Base-by-base conservation (phyloP, 1,140 invertebrate species). In the Listronotus bonariensis region DNA sequence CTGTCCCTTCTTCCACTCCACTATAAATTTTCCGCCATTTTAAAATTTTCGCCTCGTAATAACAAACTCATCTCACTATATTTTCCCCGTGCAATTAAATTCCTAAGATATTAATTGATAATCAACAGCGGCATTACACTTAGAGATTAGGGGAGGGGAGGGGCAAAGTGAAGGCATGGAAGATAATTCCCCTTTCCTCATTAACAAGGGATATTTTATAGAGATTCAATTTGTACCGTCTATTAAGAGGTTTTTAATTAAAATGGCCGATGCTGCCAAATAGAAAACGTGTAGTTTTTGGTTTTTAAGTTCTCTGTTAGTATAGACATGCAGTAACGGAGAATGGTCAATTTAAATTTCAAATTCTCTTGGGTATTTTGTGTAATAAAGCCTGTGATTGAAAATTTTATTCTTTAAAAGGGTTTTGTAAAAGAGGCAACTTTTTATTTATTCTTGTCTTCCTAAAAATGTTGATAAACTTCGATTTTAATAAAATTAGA, bases 191-290 rank as follows among this genome's bases (percentile, higher is more conserved):
- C 42, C 17, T 61, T 54, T 54, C 56, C 49, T 55, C 56, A 54
- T 67, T 53, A 61, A 61, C 49, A 67, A 61, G 57, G 49, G 55
- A 54, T 64, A 57, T 54, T 64, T 67, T 55, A 61, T 54, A 60
- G 57, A 41, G 57, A 55, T 55, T 41, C 52, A 67, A 62, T 57
- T 57, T 60, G 32, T 41, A 26, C 7, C 48, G 64, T 26, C 38
- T 45, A 43, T 66, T 52, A 32, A 42, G 46, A 32, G 26, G 34
- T 49, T 57, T 63, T 57, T 58, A 63, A 68, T 62, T 57, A 57
- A 63, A 57, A 68, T 62, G 56, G 31, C 52, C 53, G 46, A 57
- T 56, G 46, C 8, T 36, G 34, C 11, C 11, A 36, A 43, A 26
- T 26, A 45, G 14, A 26, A 43, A 18, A 45, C 18, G 32, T 38